A percentile compares a stretch with the other conserved stretches of the same genome.
These are phyloP conservation scores for Noctilio leporinus DNA, from an alignment of 2,113 vertebrate species.

Conservation along the genomic window DNA sequence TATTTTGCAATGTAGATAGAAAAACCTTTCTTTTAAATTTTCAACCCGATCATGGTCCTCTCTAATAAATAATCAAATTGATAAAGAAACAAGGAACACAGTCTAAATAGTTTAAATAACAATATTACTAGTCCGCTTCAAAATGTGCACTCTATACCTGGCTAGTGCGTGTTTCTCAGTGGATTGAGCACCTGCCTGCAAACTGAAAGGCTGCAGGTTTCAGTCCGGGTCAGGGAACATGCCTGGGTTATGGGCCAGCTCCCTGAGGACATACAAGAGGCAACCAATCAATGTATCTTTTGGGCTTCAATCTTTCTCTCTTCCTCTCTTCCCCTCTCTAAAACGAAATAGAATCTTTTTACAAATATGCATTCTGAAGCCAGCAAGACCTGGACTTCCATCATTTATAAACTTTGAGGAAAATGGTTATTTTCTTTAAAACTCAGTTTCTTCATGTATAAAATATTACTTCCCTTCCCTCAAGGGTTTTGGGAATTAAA, in stretches of 20 bases:
- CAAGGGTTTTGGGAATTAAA: neutral
- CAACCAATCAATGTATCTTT: too few relatives aligned
- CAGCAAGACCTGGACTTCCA: neutral
- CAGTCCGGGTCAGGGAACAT: neutral
- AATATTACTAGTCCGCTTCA: neutral
- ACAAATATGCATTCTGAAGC: neutral
- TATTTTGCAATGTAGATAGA: neutral
- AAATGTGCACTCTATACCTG: neutral
- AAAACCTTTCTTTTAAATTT: neutral
- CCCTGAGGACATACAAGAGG: too few relatives aligned
- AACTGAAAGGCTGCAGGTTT: neutral
- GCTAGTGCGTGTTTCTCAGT: neutral
- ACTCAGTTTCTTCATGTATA: neutral
- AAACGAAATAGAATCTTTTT: neutral
- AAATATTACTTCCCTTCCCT: neutral
- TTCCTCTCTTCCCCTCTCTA: too few relatives aligned
- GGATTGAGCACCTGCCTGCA: neutral
- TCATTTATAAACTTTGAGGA: neutral
- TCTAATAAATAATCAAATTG: neutral
- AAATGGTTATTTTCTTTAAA: neutral
- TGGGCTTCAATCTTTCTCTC: too few relatives aligned
- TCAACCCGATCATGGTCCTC: neutral
- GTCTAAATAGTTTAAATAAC: neutral
- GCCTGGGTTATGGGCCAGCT: too few relatives aligned
- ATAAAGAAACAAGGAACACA: neutral